Evolutionary conservation across 2,113 vertebrate species (phyloP).

Genomic region (Cyanoliseus patagonus): DNA sequence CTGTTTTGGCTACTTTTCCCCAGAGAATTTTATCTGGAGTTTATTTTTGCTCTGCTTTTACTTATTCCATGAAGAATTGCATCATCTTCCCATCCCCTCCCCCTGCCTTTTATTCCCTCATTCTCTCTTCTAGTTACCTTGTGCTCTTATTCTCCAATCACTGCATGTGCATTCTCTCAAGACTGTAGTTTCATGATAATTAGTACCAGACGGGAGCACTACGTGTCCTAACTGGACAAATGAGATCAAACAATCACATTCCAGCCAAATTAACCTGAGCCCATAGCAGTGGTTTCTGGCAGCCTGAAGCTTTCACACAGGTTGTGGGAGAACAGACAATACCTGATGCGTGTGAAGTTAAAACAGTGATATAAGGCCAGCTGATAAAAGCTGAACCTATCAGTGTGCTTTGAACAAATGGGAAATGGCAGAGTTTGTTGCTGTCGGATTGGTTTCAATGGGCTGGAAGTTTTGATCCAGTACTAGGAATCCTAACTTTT

Average conservation of each 20-base stretch:
- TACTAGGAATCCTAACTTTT: not conserved
- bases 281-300: not conserved
- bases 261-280: not conserved
- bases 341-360: not conserved
- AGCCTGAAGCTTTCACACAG: not conserved
- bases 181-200: not conserved
- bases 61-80: not conserved
- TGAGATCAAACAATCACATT: not conserved
- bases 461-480: not conserved
- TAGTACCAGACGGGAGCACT: not conserved
- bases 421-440: not conserved
- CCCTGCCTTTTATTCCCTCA: not conserved
- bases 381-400: not conserved
- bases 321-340: not conserved
- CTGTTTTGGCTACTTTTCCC: not conserved
- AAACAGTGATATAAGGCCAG: not conserved
- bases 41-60: not conserved
- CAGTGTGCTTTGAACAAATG: not conserved
- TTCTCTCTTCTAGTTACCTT: not conserved
- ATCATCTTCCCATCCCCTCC: rapidly evolving
- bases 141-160: not conserved
- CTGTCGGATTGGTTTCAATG: not conserved
- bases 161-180: not conserved
- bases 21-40: not conserved
- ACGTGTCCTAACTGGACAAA: not conserved